These are phyloP conservation scores for Eledone cirrhosa DNA, from an alignment of 2,888 invertebrate species.

Conservation along the genomic window DNA sequence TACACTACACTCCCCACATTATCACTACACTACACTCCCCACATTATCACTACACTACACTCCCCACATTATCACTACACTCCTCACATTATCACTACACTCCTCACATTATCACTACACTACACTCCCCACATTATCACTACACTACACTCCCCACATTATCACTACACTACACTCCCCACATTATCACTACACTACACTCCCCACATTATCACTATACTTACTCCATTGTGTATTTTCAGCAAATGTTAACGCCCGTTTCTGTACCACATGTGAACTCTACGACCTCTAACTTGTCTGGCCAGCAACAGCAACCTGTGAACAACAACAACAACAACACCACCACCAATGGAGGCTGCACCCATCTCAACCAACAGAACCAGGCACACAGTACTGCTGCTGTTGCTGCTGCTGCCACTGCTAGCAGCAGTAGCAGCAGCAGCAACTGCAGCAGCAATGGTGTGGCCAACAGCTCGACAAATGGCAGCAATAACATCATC, in stretches of 20 bases:
- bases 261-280: conserved; percentile 36
- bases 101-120: no score
- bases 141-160: no score
- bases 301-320: conserved; percentile 9
- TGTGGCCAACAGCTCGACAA: not conserved
- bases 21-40: no score
- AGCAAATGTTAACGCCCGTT: conserved; percentile 48
- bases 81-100: no score
- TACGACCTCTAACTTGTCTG: conserved; percentile 5
- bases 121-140: no score
- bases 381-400: conserved; percentile 10
- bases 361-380: conserved; percentile 22
- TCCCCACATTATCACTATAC: no score
- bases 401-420: conserved; percentile 15
- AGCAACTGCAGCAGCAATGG: conserved; percentile 11
- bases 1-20: no score
- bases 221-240: conserved; percentile 2
- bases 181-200: no score
- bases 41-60: no score
- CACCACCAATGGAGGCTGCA: conserved; percentile 6
- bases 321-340: not conserved
- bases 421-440: conserved; percentile 4
- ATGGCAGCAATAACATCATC: not conserved
- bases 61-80: no score
- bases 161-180: no score